phyloP scores from a whole-genome alignment of 2,113 vertebrate species.

The Eulemur macaco region DNA sequence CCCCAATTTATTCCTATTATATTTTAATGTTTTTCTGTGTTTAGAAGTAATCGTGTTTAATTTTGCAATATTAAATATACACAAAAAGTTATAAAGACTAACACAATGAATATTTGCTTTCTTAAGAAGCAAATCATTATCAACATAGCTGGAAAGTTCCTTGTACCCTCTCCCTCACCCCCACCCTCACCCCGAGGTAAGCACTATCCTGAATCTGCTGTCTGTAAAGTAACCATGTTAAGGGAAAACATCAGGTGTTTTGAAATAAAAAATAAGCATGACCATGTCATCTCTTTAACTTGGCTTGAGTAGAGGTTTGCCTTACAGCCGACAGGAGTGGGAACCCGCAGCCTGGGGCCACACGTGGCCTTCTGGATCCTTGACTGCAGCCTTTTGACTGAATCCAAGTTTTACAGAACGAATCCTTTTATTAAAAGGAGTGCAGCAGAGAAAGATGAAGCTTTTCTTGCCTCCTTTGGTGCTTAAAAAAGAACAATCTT shows the following conservation, averaged over 20 bases:
- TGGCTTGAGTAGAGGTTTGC: background rate
- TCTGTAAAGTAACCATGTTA: background rate
- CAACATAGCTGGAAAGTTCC: background rate
- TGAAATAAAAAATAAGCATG: background rate
- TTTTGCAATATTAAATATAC: background rate
- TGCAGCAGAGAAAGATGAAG: too few species aligned
- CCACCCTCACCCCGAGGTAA: background rate
- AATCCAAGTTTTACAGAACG: too few species aligned
- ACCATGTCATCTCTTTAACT: background rate
- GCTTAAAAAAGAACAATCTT: too few species aligned
- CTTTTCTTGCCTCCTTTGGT: too few species aligned
- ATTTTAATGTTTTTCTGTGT: slow-evolving; percentile 17
- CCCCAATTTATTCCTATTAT: background rate
- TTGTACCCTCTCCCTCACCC: background rate
- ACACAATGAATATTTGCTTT: background rate
- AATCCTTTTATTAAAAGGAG: too few species aligned
- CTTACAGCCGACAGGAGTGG: background rate
- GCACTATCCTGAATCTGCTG: background rate
- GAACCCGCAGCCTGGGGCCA: too few species aligned
- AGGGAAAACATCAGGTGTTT: background rate
- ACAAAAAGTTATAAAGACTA: background rate
- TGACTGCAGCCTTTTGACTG: too few species aligned
- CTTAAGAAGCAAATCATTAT: background rate
- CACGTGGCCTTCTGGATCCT: too few species aligned
- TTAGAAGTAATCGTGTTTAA: background rate